Percentiles rank a stretch among this genome's conserved stretches.
Evolutionary conservation across 1,140 invertebrate genomes (phyloP).

Genomic region (Drosophila watanabei): DNA sequence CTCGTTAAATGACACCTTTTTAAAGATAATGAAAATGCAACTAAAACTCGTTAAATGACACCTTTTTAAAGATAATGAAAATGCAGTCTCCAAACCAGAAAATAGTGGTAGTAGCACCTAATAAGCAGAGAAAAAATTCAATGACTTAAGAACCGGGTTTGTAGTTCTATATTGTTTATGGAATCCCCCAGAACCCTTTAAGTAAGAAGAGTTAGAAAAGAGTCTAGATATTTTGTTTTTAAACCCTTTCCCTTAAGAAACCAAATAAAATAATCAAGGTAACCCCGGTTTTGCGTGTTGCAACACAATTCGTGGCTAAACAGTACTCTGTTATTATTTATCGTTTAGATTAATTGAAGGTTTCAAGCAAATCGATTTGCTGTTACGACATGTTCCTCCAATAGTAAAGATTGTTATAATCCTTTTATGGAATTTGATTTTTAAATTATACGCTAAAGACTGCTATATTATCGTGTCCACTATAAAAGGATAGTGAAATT

Average conservation of each 20-base stretch:
- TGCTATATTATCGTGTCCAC: accelerated
- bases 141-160: not conserved
- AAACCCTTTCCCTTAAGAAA: not conserved
- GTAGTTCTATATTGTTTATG: not conserved
- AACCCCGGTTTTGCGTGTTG: not conserved
- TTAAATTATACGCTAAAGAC: too few species aligned
- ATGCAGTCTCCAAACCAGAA: not conserved
- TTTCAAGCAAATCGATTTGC: not conserved
- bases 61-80: not conserved
- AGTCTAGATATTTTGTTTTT: too few species aligned
- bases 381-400: not conserved
- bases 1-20: not conserved
- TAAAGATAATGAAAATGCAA: not conserved
- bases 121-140: not conserved
- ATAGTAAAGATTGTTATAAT: not conserved
- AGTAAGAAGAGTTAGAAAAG: too few species aligned
- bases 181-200: not conserved
- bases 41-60: not conserved
- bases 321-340: not conserved
- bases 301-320: not conserved
- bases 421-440: not conserved
- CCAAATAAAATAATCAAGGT: not conserved
- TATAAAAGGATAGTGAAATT: not conserved
- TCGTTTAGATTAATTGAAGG: not conserved
- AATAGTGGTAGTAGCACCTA: not conserved